Conservation (phyloP, 2,888 invertebrate species). For the Drosophila leonis region DNA sequence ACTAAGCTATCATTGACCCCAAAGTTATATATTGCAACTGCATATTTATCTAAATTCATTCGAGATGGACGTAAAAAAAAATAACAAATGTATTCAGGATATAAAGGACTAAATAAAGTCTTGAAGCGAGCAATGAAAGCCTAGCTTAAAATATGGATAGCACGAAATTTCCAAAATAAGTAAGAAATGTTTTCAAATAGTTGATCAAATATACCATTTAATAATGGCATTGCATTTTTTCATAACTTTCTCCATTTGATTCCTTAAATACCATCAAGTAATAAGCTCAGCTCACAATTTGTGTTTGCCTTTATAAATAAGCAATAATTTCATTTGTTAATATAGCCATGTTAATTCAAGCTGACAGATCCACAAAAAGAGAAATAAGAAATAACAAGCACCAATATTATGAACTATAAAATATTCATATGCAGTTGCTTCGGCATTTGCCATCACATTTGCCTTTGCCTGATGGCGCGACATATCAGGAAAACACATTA, state of each 20-base stretch:
- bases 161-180: background rate
- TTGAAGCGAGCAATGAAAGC: too few species aligned
- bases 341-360: conserved; percentile 39
- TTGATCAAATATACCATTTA: too few species aligned
- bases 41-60: too few species aligned
- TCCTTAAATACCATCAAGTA: background rate
- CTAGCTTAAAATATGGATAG: background rate
- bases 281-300: conserved; percentile 5
- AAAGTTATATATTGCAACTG: too few species aligned
- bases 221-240: background rate
- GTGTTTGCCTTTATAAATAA: conserved; percentile 31
- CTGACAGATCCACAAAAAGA: conserved; percentile 38
- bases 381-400: conserved; percentile 7
- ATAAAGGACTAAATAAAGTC: too few species aligned
- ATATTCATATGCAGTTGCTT: conserved; percentile 69
- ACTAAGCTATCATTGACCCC: too few species aligned
- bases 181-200: background rate
- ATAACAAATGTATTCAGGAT: too few species aligned
- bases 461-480: conserved; percentile 26
- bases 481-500: conserved; percentile 68
- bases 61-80: too few species aligned
- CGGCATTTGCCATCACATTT: conserved; percentile 1
- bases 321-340: conserved; percentile 42
- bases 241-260: background rate
- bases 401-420: conserved; percentile 66